Percentiles rank a stretch among this genome's conserved stretches.
Evolutionary conservation across 2,888 invertebrate species (phyloP).

Genomic region (Sabatieria punctata): DNA sequence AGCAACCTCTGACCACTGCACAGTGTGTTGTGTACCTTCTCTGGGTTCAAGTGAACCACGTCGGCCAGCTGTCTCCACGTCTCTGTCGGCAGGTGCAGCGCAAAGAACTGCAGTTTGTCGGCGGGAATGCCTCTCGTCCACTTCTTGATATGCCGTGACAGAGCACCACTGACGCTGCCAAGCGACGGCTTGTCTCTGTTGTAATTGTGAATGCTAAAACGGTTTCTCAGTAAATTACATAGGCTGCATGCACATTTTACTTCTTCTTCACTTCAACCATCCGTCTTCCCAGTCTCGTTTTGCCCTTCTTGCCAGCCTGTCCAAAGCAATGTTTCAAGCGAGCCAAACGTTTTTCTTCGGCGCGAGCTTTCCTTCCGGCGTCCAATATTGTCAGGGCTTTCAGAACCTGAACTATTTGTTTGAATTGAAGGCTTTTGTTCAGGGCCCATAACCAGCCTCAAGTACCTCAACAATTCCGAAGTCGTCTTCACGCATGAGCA

Average conservation of each 20-base stretch:
- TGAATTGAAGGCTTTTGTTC: neutral
- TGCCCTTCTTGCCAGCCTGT: conserved; percentile 5
- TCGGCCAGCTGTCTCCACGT: conserved; percentile 34
- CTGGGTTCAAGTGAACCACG: conserved; percentile 32
- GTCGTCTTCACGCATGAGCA: neutral
- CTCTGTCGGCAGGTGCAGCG: conserved; percentile 30
- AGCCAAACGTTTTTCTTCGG: conserved; percentile 4
- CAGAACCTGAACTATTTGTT: neutral
- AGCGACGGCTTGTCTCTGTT: neutral
- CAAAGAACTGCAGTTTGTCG: conserved; percentile 32
- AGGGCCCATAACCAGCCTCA: too few species aligned
- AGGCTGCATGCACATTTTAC: too few species aligned
- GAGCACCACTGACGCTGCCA: conserved; percentile 31
- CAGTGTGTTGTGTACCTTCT: conserved; percentile 19
- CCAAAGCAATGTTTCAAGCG: neutral
- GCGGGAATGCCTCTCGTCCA: conserved; percentile 28
- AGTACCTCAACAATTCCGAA: conserved; percentile 4
- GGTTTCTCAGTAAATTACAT: too few species aligned
- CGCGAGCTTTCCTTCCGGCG: neutral
- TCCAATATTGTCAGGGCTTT: conserved; percentile 1
- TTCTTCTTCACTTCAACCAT: conserved; percentile 1
- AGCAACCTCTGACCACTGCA: neutral
- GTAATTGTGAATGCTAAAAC: neutral
- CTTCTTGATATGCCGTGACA: conserved; percentile 25
- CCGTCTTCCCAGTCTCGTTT: neutral